phyloP scores from a whole-genome alignment of 2,888 invertebrate species.

The Drosophila mimetica region DNA sequence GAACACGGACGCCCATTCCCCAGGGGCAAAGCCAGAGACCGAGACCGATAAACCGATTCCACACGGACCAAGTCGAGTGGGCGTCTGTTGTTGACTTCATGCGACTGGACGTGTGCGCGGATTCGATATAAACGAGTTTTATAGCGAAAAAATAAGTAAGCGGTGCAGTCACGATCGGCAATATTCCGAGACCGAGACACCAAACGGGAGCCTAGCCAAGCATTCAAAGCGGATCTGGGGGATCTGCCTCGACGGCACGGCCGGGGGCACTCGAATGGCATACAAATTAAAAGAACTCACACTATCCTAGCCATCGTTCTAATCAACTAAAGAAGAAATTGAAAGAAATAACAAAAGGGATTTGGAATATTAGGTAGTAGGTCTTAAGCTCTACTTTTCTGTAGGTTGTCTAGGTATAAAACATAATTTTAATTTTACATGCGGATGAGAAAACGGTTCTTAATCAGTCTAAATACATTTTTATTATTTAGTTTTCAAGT shows the following conservation, averaged over 20 bases:
- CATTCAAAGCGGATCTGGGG: slow-evolving; percentile 35
- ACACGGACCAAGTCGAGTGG: slow-evolving; percentile 42
- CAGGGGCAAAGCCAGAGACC: slow-evolving; percentile 28
- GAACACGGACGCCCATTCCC: slow-evolving; percentile 33
- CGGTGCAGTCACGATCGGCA: slow-evolving; percentile 57
- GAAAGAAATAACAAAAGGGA: too few relatives aligned
- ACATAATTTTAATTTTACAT: too few relatives aligned
- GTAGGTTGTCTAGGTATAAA: too few relatives aligned
- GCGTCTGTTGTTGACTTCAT: slow-evolving; percentile 35
- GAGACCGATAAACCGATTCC: slow-evolving; percentile 34
- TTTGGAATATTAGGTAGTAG: not conserved
- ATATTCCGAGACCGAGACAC: slow-evolving; percentile 27
- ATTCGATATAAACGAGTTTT: slow-evolving; percentile 63
- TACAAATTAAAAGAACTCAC: slow-evolving; percentile 59
- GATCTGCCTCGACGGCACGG: not conserved
- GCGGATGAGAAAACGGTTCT: too few relatives aligned
- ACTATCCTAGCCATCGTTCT: slow-evolving; percentile 20
- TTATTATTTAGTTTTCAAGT: too few relatives aligned
- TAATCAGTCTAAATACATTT: too few relatives aligned
- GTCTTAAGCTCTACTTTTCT: too few relatives aligned
- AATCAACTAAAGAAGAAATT: too few relatives aligned
- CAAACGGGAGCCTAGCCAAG: slow-evolving; percentile 30
- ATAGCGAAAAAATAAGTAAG: slow-evolving; percentile 41
- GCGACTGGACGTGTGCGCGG: slow-evolving; percentile 28
- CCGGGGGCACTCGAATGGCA: slow-evolving; percentile 47